Evolutionary conservation across 2,797 vertebrate genomes (phyloP).

Genomic region (Arnoldichthys spilopterus): DNA sequence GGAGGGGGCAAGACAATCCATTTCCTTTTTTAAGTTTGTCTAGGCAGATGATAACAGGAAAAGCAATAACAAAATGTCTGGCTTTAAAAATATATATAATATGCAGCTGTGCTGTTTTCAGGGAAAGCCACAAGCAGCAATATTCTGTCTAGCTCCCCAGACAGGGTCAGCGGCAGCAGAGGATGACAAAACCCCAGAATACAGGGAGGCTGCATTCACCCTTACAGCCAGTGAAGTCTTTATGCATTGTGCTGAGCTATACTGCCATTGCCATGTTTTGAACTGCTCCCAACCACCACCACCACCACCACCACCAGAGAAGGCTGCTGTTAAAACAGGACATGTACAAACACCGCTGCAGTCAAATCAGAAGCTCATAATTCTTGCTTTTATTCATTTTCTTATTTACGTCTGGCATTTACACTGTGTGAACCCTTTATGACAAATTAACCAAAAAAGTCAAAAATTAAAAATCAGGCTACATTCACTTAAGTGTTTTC

Average conservation of each 20-base stretch:
- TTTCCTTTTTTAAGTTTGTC: conserved; percentile 72
- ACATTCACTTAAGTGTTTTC: no score
- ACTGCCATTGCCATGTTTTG: conserved; percentile 1
- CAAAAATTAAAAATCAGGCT: no score
- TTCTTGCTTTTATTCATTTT: no score
- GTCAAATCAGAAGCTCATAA: no score
- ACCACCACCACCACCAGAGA: not conserved
- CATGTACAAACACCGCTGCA: no score
- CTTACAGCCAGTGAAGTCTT: conserved; percentile 21
- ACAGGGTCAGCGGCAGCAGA: conserved; percentile 41
- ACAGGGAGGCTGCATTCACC: conserved; percentile 35
- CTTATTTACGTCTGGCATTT: no score
- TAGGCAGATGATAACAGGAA: conserved; percentile 74
- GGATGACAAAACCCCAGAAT: conserved; percentile 31
- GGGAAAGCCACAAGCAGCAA: conserved; percentile 58
- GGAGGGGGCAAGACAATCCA: conserved; percentile 52
- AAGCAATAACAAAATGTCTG: conserved; percentile 72
- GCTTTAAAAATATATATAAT: conserved; percentile 63
- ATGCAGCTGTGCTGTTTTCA: conserved; percentile 53
- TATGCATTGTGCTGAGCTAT: conserved; percentile 15
- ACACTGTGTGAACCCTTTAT: no score
- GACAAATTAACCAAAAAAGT: no score
- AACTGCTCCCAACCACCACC: conserved; percentile 11
- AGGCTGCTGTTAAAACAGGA: no score
- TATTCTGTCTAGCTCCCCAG: conserved; percentile 48